These are phyloP conservation scores for Psococerastis gibbosa DNA, from an alignment of 2,888 invertebrate species.

Conservation along the genomic window DNA sequence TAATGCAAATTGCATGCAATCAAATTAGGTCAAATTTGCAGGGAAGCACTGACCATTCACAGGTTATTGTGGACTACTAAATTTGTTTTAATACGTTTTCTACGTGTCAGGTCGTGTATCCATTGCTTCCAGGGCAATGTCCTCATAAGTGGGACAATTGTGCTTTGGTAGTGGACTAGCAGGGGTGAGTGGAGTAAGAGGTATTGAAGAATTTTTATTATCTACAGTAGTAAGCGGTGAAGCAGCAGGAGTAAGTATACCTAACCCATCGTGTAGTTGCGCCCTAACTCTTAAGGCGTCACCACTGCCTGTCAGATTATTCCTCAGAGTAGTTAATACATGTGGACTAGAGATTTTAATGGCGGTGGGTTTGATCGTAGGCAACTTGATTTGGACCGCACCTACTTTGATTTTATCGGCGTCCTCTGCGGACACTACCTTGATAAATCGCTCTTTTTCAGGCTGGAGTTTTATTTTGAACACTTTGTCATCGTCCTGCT, in stretches of 20 bases:
- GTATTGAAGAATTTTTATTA: neutral
- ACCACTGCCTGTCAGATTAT: neutral
- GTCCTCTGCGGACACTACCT: constrained; percentile 5
- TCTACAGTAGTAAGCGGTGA: constrained; percentile 4
- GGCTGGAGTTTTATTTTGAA: constrained; percentile 9
- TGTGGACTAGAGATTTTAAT: constrained; percentile 9
- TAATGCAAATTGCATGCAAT: no score
- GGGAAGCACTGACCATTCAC: no score
- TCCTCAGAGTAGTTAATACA: constrained; percentile 6
- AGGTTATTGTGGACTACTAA: no score
- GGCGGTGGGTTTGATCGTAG: constrained; percentile 6
- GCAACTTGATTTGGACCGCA: constrained; percentile 5
- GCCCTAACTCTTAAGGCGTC: neutral
- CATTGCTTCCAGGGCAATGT: constrained; percentile 1
- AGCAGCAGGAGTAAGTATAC: constrained; percentile 2
- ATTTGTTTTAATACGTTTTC: no score
- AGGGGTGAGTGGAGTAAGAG: neutral
- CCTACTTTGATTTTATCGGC: constrained; percentile 4
- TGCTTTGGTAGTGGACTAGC: neutral
- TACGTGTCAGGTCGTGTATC: constrained; percentile 7
- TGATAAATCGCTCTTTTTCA: constrained; percentile 7
- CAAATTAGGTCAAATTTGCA: no score
- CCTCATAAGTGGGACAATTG: neutral
- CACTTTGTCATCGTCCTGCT: constrained; percentile 13
- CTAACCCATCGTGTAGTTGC: neutral